phyloP scores from a whole-genome alignment of 2,797 vertebrate species.

The Lutjanus argentimaculatus region DNA sequence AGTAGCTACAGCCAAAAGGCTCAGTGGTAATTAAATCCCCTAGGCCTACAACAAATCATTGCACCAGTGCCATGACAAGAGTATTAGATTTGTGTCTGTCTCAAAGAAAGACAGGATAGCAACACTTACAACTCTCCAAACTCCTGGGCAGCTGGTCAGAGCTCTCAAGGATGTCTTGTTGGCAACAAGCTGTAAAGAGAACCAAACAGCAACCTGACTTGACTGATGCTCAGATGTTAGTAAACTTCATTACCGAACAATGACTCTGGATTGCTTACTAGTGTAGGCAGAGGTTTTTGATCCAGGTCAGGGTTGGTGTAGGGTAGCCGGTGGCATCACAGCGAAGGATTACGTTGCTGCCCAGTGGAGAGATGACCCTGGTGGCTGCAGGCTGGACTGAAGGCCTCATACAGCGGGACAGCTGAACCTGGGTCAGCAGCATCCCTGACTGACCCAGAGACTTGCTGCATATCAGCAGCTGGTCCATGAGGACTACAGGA shows the following conservation, averaged over 20 bases:
- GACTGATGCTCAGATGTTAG: background rate
- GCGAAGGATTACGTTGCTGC: conserved; percentile 93
- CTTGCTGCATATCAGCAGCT: conserved; percentile 88
- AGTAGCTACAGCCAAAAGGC: no score
- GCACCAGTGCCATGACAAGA: background rate
- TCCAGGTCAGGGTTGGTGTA: conserved; percentile 92
- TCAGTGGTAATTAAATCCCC: no score
- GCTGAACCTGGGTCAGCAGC: conserved; percentile 86
- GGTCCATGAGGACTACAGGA: conserved; percentile 88
- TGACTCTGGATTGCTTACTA: conserved; percentile 78
- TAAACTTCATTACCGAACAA: background rate
- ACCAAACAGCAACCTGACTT: conserved; percentile 22
- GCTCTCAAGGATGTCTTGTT: conserved; percentile 55
- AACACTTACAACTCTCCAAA: conserved; percentile 79
- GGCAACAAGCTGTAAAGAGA: conserved; percentile 76
- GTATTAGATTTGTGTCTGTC: background rate
- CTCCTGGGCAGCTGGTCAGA: conserved; percentile 73
- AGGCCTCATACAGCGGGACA: conserved; percentile 91
- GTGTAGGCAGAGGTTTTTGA: conserved; percentile 84
- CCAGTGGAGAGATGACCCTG: conserved; percentile 89
- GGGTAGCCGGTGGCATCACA: conserved; percentile 93
- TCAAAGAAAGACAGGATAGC: background rate
- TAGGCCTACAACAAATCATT: background rate
- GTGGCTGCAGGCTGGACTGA: conserved; percentile 93
- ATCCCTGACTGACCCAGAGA: conserved; percentile 86